These are phyloP conservation scores for Drosophila neonasuta DNA, from an alignment of 2,888 invertebrate species.

Conservation along the genomic window DNA sequence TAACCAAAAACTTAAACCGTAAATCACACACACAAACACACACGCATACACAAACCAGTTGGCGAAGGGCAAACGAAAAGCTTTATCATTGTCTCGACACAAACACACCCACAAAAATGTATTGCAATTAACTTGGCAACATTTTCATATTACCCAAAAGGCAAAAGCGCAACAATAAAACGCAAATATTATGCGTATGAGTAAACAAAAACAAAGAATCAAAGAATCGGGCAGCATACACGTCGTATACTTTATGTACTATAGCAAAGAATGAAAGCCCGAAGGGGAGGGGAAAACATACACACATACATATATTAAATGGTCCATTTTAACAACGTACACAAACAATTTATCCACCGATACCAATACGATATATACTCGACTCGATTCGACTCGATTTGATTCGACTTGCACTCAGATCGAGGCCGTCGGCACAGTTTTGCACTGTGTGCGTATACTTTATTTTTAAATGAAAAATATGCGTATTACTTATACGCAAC, in stretches of 20 bases:
- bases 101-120: constrained; percentile 31
- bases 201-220: constrained; percentile 34
- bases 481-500: constrained; percentile 17
- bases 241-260: constrained; percentile 2
- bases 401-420: constrained; percentile 1
- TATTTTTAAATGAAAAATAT: constrained; percentile 55
- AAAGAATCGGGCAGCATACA: constrained; percentile 6
- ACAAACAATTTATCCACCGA: constrained; percentile 74
- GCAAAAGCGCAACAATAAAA: constrained; percentile 46
- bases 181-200: constrained; percentile 54
- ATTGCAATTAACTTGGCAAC: constrained; percentile 52
- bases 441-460: constrained; percentile 35
- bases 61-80: constrained; percentile 57
- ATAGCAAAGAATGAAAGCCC: not conserved
- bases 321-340: constrained; percentile 66
- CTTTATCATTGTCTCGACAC: constrained; percentile 66
- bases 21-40: constrained; percentile 10
- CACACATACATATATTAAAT: constrained; percentile 61
- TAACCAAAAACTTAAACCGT: constrained; percentile 21
- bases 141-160: constrained; percentile 36
- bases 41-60: constrained; percentile 5
- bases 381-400: not conserved
- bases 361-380: constrained; percentile 53
- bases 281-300: not conserved
- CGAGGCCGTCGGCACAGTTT: constrained; percentile 47